Conservation (phyloP, 2,888 invertebrate genomes). For the Phasia obesa region DNA sequence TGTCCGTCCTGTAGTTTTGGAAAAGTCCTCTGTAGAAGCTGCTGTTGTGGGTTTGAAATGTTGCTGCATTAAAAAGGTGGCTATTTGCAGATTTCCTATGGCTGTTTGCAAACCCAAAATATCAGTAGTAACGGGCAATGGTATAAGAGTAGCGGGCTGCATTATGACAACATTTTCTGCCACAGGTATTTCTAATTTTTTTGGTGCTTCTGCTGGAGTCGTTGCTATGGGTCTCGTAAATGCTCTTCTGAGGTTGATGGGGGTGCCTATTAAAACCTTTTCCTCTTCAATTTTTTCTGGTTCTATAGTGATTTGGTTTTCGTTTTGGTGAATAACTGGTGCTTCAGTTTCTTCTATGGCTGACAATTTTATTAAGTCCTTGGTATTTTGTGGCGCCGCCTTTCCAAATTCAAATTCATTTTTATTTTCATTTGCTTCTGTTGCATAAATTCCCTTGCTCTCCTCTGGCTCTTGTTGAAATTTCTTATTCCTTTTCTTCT, state of each 20-base stretch:
- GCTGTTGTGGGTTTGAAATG: conserved; percentile 75
- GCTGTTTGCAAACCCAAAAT: conserved; percentile 81
- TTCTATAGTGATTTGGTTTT: not conserved
- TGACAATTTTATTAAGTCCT: conserved; percentile 73
- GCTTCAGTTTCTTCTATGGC: conserved; percentile 74
- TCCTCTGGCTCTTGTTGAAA: conserved; percentile 70
- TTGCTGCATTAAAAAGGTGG: conserved; percentile 81
- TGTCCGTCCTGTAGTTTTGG: conserved; percentile 77
- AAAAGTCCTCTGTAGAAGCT: conserved; percentile 72
- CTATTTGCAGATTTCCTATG: conserved; percentile 82
- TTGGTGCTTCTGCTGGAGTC: conserved; percentile 38
- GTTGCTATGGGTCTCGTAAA: conserved; percentile 78
- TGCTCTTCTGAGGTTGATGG: conserved; percentile 79
- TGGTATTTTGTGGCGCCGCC: not conserved
- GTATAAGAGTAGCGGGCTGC: conserved; percentile 81
- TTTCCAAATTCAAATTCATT: not conserved
- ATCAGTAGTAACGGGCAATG: conserved; percentile 81
- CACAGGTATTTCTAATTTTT: not conserved
- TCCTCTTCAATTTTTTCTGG: conserved; percentile 74
- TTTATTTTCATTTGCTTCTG: not conserved
- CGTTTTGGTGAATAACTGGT: not conserved
- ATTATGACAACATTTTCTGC: conserved; percentile 77
- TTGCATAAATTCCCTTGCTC: not conserved
- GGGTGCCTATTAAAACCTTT: conserved; percentile 81
- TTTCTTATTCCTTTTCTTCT: conserved; percentile 82